Percentiles rank a stretch among this genome's conserved stretches.
Evolutionary conservation across 2,797 vertebrate species (phyloP).

Genomic region (Graptemys geographica): DNA sequence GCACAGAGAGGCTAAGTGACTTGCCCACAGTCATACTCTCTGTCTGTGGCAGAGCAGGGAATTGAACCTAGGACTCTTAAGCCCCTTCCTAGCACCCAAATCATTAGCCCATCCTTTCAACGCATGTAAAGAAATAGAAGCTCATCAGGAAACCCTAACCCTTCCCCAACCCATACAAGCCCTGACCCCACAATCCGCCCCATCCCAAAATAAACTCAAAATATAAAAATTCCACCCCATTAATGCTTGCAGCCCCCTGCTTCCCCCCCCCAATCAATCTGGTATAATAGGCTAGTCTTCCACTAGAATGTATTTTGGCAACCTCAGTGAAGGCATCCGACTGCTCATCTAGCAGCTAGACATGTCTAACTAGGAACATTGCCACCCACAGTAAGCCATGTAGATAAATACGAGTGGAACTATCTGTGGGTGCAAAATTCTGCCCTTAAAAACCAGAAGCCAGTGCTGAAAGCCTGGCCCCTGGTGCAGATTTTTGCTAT

Average conservation of each 20-base stretch:
- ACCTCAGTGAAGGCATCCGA: background rate
- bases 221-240: background rate
- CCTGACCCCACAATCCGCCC: background rate
- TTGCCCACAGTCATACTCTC: background rate
- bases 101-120: background rate
- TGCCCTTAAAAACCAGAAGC: fast-evolving
- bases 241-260: background rate
- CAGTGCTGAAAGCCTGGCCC: background rate
- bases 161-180: background rate
- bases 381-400: background rate
- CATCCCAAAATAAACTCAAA: background rate
- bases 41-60: background rate
- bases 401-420: background rate
- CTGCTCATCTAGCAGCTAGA: background rate
- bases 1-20: background rate
- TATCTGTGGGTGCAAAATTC: background rate
- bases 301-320: background rate
- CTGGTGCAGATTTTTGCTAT: fast-evolving
- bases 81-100: background rate
- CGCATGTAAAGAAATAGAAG: background rate
- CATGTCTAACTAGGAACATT: background rate
- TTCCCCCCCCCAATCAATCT: background rate
- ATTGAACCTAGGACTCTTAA: background rate
- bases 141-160: background rate
- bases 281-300: background rate